phyloP scores from a whole-genome alignment of 2,113 vertebrate species.

The Pollachius pollachius region DNA sequence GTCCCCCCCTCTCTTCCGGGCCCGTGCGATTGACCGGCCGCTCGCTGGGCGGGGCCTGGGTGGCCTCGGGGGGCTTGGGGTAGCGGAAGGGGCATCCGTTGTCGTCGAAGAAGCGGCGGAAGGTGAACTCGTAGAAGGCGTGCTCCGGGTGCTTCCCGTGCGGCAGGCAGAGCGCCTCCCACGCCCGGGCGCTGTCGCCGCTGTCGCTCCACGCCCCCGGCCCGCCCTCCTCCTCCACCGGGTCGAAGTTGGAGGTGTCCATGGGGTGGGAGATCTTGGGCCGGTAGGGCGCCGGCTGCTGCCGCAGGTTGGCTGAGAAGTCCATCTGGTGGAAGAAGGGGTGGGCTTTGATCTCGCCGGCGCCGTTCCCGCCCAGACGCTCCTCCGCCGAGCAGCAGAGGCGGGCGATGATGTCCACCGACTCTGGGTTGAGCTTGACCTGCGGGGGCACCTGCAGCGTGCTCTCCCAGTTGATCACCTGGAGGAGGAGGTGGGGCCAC shows the following conservation, averaged over 20 bases:
- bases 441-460: slow-evolving; percentile 93
- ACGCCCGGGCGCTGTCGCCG: slow-evolving; percentile 82
- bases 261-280: slow-evolving; percentile 96
- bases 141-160: slow-evolving; percentile 91
- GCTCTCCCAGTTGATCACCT: slow-evolving; percentile 99
- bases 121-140: slow-evolving; percentile 98
- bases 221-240: slow-evolving; percentile 89
- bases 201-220: slow-evolving; percentile 86
- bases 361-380: slow-evolving; percentile 87
- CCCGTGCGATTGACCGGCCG: slow-evolving; percentile 33
- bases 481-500: slow-evolving; percentile 1
- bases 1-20: slow-evolving; percentile 42
- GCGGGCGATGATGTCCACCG: slow-evolving; percentile 89
- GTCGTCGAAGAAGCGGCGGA: slow-evolving; percentile 97
- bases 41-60: slow-evolving; percentile 30
- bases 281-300: slow-evolving; percentile 90
- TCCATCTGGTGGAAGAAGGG: slow-evolving; percentile 88
- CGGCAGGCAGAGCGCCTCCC: slow-evolving; percentile 83
- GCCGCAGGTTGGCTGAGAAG: slow-evolving; percentile 91
- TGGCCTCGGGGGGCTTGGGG: slow-evolving; percentile 83
- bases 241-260: slow-evolving; percentile 99
- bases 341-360: slow-evolving; percentile 92
- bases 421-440: slow-evolving; percentile 88
- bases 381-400: slow-evolving; percentile 93
- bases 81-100: slow-evolving; percentile 93